These are phyloP conservation scores for Spheniscus mendiculus DNA, from an alignment of 2,113 vertebrate species.

Conservation along the genomic window DNA sequence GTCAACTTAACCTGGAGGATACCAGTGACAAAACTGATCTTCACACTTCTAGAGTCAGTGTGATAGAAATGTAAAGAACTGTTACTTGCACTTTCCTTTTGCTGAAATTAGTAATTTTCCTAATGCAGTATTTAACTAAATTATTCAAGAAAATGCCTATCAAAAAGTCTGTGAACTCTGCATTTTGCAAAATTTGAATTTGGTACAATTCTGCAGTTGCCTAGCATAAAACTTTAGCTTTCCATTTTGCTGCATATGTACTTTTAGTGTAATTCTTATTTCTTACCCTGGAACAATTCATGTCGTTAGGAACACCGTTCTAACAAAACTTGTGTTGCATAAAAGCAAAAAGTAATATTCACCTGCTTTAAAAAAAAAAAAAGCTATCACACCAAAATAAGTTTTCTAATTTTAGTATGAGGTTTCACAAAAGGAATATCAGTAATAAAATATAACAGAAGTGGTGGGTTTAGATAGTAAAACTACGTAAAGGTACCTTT, in stretches of 20 bases:
- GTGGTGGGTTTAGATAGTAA: neutral
- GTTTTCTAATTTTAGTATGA: neutral
- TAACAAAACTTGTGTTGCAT: neutral
- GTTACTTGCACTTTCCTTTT: neutral
- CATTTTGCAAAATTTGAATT: constrained; percentile 63
- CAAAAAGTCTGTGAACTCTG: constrained; percentile 5
- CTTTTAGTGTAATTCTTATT: neutral
- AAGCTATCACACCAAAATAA: neutral
- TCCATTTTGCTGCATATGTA: neutral
- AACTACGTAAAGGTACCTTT: neutral
- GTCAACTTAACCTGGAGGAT: constrained; percentile 4
- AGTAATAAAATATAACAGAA: neutral
- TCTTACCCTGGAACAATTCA: neutral
- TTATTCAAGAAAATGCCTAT: neutral
- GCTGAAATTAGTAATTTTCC: neutral
- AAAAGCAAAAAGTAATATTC: neutral
- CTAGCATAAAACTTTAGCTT: neutral
- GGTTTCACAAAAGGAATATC: neutral
- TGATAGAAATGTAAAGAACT: constrained; percentile 59
- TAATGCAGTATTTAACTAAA: neutral
- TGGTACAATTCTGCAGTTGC: neutral
- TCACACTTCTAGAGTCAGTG: constrained; percentile 31
- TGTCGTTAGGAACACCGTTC: neutral
- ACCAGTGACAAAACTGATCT: constrained; percentile 3
- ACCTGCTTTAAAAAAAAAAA: neutral